These are phyloP conservation scores for Papilio glaucus DNA, from an alignment of 1,140 invertebrate species.

Conservation along the genomic window DNA sequence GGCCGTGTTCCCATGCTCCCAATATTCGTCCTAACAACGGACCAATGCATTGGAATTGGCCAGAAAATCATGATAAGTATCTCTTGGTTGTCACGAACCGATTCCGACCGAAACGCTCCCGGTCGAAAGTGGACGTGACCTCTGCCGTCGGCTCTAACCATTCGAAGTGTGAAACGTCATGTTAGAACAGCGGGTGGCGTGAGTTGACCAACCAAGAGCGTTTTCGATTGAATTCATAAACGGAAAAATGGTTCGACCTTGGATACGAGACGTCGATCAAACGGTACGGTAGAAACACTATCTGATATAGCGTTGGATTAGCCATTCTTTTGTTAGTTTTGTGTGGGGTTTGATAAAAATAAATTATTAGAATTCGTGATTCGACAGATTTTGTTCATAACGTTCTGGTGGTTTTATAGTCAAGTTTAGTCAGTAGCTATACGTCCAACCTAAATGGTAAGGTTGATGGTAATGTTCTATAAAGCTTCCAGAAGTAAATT, in stretches of 20 bases:
- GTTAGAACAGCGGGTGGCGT: slow-evolving; percentile 73
- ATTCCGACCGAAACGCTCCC: slow-evolving; percentile 73
- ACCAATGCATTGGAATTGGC: slow-evolving; percentile 72
- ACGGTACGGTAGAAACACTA: slow-evolving; percentile 69
- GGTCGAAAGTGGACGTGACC: slow-evolving; percentile 77
- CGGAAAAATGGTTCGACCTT: slow-evolving; percentile 60
- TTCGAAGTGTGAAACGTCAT: slow-evolving; percentile 77
- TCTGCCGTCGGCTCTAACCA: slow-evolving; percentile 59
- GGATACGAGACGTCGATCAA: slow-evolving; percentile 78
- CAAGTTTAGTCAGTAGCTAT: neutral
- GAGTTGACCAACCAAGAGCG: slow-evolving; percentile 49
- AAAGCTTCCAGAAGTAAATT: no score
- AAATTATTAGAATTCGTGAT: slow-evolving; percentile 46
- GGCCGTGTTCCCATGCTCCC: slow-evolving; percentile 73
- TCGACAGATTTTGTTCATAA: slow-evolving; percentile 39
- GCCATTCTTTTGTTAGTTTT: slow-evolving; percentile 66
- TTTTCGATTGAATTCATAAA: slow-evolving; percentile 49
- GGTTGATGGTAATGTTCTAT: no score
- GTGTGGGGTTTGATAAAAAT: slow-evolving; percentile 60
- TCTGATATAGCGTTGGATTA: slow-evolving; percentile 76
- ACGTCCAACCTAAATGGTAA: neutral
- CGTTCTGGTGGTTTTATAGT: neutral
- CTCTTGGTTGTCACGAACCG: slow-evolving; percentile 79
- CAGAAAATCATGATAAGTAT: slow-evolving; percentile 81
- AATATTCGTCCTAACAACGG: slow-evolving; percentile 68